phyloP scores from a whole-genome alignment of 1,140 invertebrate species.

The Drosophila pachea region DNA sequence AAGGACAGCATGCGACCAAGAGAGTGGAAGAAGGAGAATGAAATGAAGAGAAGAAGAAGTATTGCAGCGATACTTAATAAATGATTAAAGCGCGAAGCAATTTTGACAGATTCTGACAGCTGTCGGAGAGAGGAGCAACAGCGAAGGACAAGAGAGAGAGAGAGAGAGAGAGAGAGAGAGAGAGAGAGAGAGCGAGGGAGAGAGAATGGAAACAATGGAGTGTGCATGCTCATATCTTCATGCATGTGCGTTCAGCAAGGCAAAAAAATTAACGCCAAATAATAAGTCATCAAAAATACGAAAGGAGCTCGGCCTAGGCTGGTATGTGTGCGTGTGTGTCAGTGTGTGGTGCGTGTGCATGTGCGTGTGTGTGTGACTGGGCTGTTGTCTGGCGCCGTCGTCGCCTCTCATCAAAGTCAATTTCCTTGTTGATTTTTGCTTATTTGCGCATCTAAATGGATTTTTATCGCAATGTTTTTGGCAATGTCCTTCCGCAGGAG shows the following conservation, averaged over 20 bases:
- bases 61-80: slow-evolving; percentile 69
- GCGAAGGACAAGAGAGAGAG: no score
- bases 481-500: slow-evolving; percentile 49
- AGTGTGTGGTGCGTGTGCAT: no score
- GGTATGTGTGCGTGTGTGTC: no score
- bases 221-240: not conserved
- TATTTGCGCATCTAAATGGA: slow-evolving; percentile 60
- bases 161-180: no score
- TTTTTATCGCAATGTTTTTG: no score
- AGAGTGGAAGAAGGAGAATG: not conserved
- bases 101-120: slow-evolving; percentile 63
- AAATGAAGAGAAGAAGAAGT: not conserved
- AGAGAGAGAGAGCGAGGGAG: not conserved
- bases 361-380: no score
- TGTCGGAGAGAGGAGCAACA: slow-evolving; percentile 36
- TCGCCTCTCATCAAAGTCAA: slow-evolving; percentile 68
- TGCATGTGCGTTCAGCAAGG: no score
- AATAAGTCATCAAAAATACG: no score
- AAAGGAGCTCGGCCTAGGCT: no score
- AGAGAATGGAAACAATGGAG: slow-evolving; percentile 24
- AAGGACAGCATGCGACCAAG: not conserved
- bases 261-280: no score
- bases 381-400: slow-evolving; percentile 16
- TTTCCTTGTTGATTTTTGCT: slow-evolving; percentile 75
- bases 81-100: slow-evolving; percentile 49